Evolutionary conservation across 2,113 vertebrate genomes (phyloP).

Genomic region (Chionis minor): DNA sequence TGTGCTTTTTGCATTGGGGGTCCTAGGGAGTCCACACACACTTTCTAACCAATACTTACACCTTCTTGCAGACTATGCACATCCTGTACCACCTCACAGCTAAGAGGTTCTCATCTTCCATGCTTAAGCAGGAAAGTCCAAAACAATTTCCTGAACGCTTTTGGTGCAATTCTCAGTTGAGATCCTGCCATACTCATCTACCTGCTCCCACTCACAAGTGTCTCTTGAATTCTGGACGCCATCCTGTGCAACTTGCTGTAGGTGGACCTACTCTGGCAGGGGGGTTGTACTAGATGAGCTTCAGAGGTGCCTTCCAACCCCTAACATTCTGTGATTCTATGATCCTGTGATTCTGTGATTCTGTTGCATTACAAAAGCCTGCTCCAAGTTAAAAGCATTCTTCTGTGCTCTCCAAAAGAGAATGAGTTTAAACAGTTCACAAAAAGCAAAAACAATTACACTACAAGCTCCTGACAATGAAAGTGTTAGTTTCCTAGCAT

Average conservation of each 20-base stretch:
- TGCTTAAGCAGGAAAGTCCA: not conserved
- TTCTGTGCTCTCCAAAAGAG: not conserved
- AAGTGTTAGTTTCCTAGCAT: not conserved
- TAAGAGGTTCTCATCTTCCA: not conserved
- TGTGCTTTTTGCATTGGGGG: not conserved
- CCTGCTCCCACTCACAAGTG: not conserved
- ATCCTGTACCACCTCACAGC: not conserved
- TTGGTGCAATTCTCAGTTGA: not conserved
- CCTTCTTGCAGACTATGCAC: not conserved
- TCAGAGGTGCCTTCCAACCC: too few relatives aligned
- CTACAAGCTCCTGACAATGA: not conserved
- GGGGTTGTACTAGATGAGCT: too few relatives aligned
- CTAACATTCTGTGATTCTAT: too few relatives aligned
- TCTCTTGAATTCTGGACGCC: not conserved
- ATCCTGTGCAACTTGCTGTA: too few relatives aligned
- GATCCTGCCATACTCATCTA: not conserved
- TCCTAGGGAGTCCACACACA: accelerated
- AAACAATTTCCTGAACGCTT: not conserved
- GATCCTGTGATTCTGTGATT: too few relatives aligned
- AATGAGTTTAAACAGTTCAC: not conserved
- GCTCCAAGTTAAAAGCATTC: not conserved
- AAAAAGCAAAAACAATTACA: not conserved
- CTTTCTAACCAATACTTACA: not conserved
- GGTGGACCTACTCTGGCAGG: too few relatives aligned
- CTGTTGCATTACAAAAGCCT: not conserved